Percentiles rank a stretch among this genome's conserved stretches.
Evolutionary conservation across 2,797 vertebrate species (phyloP).

Genomic region (Sebastes cheni): DNA sequence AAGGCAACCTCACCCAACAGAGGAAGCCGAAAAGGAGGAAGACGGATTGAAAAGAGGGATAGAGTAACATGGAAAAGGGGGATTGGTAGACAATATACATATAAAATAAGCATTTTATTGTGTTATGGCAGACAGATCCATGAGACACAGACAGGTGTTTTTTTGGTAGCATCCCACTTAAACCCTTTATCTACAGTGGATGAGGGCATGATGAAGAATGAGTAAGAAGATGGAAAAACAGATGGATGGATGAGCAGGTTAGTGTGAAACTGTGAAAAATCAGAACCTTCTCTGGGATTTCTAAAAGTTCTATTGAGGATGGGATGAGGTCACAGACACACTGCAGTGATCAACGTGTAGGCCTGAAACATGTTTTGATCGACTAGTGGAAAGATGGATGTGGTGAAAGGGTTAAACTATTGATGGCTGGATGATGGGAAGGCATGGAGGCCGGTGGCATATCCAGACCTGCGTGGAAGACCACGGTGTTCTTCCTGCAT

Average conservation of each 20-base stretch:
- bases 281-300: not conserved
- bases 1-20: not conserved
- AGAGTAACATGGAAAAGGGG: not conserved
- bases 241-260: not conserved
- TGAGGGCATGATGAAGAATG: too few relatives aligned
- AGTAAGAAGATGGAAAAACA: too few relatives aligned
- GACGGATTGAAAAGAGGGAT: not conserved
- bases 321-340: not conserved
- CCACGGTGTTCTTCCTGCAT: conserved; percentile 88
- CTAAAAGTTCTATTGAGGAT: not conserved
- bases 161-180: too few relatives aligned
- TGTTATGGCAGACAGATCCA: not conserved
- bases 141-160: not conserved
- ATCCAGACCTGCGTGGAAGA: conserved; percentile 93
- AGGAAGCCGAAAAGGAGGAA: not conserved
- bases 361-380: not conserved
- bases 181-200: too few relatives aligned
- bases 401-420: not conserved
- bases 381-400: not conserved
- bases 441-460: not conserved
- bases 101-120: not conserved
- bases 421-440: not conserved
- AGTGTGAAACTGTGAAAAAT: not conserved
- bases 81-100: not conserved
- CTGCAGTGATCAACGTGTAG: not conserved